Base-by-base conservation (phyloP, 1,140 invertebrate species). In the Zaprionus camerounensis region DNA sequence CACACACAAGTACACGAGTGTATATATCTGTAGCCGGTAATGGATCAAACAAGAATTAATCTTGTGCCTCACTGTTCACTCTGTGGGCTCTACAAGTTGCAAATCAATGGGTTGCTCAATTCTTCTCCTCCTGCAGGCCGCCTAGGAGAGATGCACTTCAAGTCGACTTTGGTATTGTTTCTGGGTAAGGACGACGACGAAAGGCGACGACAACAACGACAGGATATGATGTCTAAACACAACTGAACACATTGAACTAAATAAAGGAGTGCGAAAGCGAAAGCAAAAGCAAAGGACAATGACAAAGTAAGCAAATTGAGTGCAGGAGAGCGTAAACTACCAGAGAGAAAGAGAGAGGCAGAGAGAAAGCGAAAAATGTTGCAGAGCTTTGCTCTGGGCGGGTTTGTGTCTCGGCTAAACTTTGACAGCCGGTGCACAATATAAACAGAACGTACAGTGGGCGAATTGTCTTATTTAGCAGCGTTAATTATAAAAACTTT, bases 241-340 rank as follows among this genome's bases (percentile, higher is more conserved):
- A 84, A 87, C 84, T 84, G 78, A 88, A 79, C 84, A 84, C 85
- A 90, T 75, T 88, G 75, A 90, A 84, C 84, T 84, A 81, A 78
- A 88, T 84, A 84, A 88, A 81, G 74, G 85, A 88, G 84, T 88
- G 81, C 85, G 78, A 88, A 87, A 85, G 80, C 82, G 82, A 85
- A 87, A 84, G 81, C 76, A 58, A 83, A 82, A 78, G 83, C 77
- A 87, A 78, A 88, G 81, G 81, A 84, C 83, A 81, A 70, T 72
- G 81, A 78, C 78, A 88, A 83, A 81, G 78, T 75, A 63, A 80
- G 68, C 74, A 71, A 73, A 65, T 65, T 36, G 74, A 67, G 55
- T n/a, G 58, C 59, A 36, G 69, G 66, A 24, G 69, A 77, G 66
- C 44, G 57, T 46, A 11, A 46, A 46, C n/a, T 46, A n/a, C n/a